Percentiles rank a stretch among this genome's conserved stretches.
phyloP scores from a whole-genome alignment of 2,113 vertebrate species.

The Indicator indicator region DNA sequence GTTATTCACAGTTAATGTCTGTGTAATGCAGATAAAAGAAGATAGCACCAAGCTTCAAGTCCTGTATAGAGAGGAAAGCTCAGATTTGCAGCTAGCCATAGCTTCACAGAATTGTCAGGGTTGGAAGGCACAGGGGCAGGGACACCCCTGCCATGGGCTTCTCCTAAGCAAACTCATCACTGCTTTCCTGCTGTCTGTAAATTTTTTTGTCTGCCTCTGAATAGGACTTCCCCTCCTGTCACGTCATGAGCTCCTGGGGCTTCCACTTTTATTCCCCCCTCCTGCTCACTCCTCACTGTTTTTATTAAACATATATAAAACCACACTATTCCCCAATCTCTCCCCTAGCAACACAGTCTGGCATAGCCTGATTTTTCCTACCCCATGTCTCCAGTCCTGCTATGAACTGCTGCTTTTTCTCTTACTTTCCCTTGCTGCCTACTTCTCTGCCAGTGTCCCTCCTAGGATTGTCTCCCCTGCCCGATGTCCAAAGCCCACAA shows the following conservation, averaged over 20 bases:
- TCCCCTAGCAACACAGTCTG: neutral
- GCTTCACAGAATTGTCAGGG: neutral
- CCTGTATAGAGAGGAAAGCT: accelerated
- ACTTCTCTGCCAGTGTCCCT: neutral
- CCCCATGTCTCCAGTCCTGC: neutral
- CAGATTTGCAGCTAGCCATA: neutral
- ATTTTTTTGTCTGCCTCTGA: neutral
- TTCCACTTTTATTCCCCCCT: neutral
- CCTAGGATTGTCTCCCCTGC: neutral
- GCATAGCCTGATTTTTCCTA: neutral
- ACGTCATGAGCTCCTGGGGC: neutral
- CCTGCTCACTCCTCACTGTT: neutral
- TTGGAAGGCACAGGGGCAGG: no score
- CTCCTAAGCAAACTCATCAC: neutral
- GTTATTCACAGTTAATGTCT: neutral
- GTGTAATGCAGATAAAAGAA: neutral
- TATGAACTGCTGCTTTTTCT: neutral
- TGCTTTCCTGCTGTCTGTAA: neutral
- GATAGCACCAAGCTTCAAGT: neutral
- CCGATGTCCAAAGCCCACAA: neutral
- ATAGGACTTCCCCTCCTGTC: neutral
- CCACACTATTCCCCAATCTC: neutral
- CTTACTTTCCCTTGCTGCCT: neutral
- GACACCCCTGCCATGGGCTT: neutral
- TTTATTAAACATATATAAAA: neutral